Evolutionary conservation across 2,797 vertebrate species (phyloP), one percentile per base, ranked within the genome.

Genomic region (Takifugu rubripes): DNA sequence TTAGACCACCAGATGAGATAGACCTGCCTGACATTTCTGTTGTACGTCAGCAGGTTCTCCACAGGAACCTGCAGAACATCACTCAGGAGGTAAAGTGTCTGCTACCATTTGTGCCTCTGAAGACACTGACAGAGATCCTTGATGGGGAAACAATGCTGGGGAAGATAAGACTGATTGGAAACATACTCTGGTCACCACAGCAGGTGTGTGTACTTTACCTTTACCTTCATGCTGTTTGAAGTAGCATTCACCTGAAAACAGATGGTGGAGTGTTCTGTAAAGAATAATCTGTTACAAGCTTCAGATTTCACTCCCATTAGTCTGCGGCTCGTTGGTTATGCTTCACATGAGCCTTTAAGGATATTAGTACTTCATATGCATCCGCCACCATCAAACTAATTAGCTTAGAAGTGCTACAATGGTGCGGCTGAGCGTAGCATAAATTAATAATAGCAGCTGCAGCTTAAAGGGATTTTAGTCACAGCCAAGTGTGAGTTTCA

Each of bases 131-230:
- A 2, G 77, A 77, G 36, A 67, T 59, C 24, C 57, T 87, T 54
- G 81, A 87, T 3, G 69, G 87, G 5, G 78, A 77, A 2, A 79
- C 77, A 36, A 58, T 94, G 65, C 82, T 87, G 72, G 84, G 78
- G 58, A 62, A 93, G 61, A 78, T 88, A 49, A 70, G 75, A 50
- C 55, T 57, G 42, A 92, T 91, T 78, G 78, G 75, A 56, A 72
- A 89, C 52, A 59, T 92, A 45, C 81, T 68, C 25, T 96, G 94
- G 94, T 92, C 93, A 24, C 88, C 90, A 29, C 94, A 95, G 73
- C 94, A 96, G 94, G 95, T 96, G 72, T 25, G 61, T 55, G 47
- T 54, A 3, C 36, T 72, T 66, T 10, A 63, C 55, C 54, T 64
- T 2, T 27, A 54, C 48, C 54, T 76, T 66, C 64, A 17, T 71